Base-by-base conservation (phyloP, 2,113 vertebrate species). In the Gila orcuttii region DNA sequence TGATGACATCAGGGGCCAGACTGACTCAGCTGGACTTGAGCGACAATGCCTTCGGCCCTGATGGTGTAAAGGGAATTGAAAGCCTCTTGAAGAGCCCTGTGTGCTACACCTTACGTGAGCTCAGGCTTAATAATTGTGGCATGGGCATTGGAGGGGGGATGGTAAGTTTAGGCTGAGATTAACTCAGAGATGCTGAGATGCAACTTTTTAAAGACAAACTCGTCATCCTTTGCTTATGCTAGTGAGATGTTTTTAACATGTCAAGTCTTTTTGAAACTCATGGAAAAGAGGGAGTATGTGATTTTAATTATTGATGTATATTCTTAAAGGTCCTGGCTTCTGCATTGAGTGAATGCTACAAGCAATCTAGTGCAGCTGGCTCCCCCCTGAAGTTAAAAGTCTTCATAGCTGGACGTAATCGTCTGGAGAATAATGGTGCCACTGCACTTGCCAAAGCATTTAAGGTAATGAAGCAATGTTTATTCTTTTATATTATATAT, bases 21-120 rank as follows among this genome's bases (percentile, higher is more conserved):
- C 94, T 99, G 84, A 96, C 96, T 3, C 96, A 97, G 86, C 89
- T 99, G 89, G 98, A 99, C 91, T 94, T 99, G 71, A 99, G 98
- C 82, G 98, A 99, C 93, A 99, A 99, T 1, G 98, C 98, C 0
- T 99, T 99, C 39, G 98, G 98, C 25, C 98, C 98, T 0, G 98
- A 99, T 0, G 98, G 98, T 0, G 97, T 99, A 57, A 96, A 94
- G 84, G 97, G 97, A 87, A 98, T 99, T 9, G 97, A 99, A 91
- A 92, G 89, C 0, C 90, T 99, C 86, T 95, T 99, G 57, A 97
- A 97, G 92, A 99, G 98, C 88, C 74, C 96, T 0, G 75, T 95
- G 0, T 99, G 98, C 88, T 97, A 96, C 93, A 96, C 96, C 0
- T 89, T 99, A 6, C 94, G 95, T 31, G 97, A 98, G 17, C 95